A percentile compares a stretch with the other conserved stretches of the same genome.
Evolutionary conservation across 1,140 invertebrate genomes (phyloP).

Genomic region (Drosophila novamexicana): DNA sequence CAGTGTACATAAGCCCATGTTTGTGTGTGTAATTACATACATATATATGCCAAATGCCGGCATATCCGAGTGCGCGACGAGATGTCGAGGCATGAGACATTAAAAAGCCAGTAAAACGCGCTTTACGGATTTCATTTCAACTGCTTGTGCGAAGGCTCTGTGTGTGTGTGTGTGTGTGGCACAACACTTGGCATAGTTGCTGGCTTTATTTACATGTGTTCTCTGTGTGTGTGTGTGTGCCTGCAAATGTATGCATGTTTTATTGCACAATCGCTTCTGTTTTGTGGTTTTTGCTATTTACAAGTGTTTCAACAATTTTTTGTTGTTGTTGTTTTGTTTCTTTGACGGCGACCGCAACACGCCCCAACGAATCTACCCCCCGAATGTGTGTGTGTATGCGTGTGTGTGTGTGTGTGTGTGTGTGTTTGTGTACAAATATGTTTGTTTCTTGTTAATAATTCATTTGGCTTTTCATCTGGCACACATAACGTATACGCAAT

Average conservation of each 20-base stretch:
- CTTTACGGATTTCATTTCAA: constrained; percentile 77
- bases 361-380: constrained; percentile 36
- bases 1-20: constrained; percentile 2
- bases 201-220: constrained; percentile 38
- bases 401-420: constrained; percentile 21
- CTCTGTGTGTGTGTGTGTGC: constrained; percentile 27
- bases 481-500: constrained; percentile 71
- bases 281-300: constrained; percentile 76
- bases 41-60: constrained; percentile 38
- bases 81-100: constrained; percentile 58
- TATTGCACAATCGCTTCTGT: constrained; percentile 74
- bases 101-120: constrained; percentile 80
- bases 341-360: constrained; percentile 39
- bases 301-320: constrained; percentile 64
- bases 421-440: constrained; percentile 62
- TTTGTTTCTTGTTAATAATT: constrained; percentile 68
- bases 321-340: constrained; percentile 28
- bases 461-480: constrained; percentile 66
- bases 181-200: constrained; percentile 68
- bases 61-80: constrained; percentile 47
- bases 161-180: constrained; percentile 26
- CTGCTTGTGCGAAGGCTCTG: constrained; percentile 26
- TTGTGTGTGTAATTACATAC: constrained; percentile 11
- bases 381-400: constrained; percentile 20
- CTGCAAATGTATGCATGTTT: constrained; percentile 77